phyloP scores from a whole-genome alignment of 2,888 invertebrate species.

The Trichogramma evanescens region DNA sequence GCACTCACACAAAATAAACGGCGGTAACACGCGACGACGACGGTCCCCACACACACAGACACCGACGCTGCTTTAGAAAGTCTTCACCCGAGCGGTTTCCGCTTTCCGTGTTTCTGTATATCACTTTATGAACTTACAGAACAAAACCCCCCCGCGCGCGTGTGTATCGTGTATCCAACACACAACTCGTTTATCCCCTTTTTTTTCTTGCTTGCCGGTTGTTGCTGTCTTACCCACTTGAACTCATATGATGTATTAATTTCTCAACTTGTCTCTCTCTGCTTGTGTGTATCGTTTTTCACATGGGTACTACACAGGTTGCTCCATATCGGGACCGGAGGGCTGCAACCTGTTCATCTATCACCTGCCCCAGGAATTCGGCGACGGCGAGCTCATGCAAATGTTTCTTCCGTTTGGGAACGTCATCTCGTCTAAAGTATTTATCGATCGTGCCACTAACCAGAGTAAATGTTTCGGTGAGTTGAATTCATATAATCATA shows the following conservation, averaged over 20 bases:
- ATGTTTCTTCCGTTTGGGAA: slow-evolving; percentile 99
- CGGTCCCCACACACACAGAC: no score
- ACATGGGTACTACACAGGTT: slow-evolving; percentile 60
- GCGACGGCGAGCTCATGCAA: slow-evolving; percentile 98
- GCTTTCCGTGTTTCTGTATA: no score
- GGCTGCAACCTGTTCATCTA: slow-evolving; percentile 99
- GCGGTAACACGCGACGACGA: no score
- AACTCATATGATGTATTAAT: not conserved
- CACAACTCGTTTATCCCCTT: no score
- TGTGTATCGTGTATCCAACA: no score
- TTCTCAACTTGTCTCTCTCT: not conserved
- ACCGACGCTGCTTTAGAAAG: no score
- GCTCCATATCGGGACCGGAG: slow-evolving; percentile 96
- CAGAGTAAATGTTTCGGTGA: slow-evolving; percentile 99
- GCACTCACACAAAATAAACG: no score
- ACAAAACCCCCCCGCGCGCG: no score
- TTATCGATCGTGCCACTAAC: slow-evolving; percentile 99
- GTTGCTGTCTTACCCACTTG: no score
- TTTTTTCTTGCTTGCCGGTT: no score
- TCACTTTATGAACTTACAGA: no score
- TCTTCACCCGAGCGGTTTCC: no score
- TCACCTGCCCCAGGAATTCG: slow-evolving; percentile 99
- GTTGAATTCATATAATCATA: slow-evolving; percentile 39
- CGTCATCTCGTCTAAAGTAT: slow-evolving; percentile 99
- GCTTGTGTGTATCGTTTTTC: not conserved